Base-by-base conservation (phyloP, 2,113 vertebrate species). In the Rhabdornis inornatus region DNA sequence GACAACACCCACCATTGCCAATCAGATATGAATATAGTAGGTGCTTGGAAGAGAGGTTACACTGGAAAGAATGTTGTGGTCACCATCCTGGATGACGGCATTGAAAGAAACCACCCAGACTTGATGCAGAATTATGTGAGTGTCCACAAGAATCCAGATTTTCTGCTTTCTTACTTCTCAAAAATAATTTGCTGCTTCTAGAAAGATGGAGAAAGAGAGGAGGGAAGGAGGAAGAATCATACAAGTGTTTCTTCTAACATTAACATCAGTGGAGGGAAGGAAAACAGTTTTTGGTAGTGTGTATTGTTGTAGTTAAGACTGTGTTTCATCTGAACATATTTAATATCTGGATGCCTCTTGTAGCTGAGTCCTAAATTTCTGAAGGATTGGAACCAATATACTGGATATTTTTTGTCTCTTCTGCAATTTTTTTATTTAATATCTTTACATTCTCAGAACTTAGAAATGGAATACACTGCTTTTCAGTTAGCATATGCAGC, bases 21-120 rank as follows among this genome's bases (percentile, higher is more conserved):
- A 87, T 99, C 99, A 13, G 99, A 99, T 97, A 99, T 99, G 99
- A 99, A 99, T 96, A 99, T 99, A 76, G 98, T 99, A 97, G 99
- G 99, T 42, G 99, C 99, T n/a, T 99, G 99, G 99, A 99, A 99
- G 96, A 98, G 98, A 95, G 99, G 99, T 92, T 99, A 99, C 97
- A 99, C 99, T 13, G 99, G 99, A 40, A 99, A 99, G 98, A 98
- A 99, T 23, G 98, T 99, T 39, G 99, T 99, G 93, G 99, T 99
- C 89, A 99, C 99, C 64, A 99, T 99, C 89, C 97, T 99, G 94
- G 99, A 99, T 42, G 99, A 99, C 1, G 99, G 99, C 92, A 99
- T 99, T 3, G 99, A 99, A 97, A 98, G 99, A 89, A 99, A 99
- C 94, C 99, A 99, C 83, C 99, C 99, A 7, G 99, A 99, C 91